Percentiles rank a stretch among this genome's conserved stretches.
phyloP scores from a whole-genome alignment of 2,113 vertebrate species.

The Tetrax tetrax region DNA sequence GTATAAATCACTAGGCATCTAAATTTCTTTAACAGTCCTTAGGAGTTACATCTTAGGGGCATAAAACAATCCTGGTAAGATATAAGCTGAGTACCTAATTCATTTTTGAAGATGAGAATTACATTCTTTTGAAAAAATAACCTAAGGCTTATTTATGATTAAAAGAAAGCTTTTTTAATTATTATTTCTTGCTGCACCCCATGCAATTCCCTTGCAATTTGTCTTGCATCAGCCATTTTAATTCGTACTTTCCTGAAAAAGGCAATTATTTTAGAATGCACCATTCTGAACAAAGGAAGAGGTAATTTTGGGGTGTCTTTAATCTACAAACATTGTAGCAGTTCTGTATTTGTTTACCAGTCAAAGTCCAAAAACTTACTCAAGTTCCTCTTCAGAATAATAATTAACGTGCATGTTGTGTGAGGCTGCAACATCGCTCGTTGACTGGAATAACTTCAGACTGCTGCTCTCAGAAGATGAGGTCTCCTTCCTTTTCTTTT shows the following conservation, averaged over 20 bases:
- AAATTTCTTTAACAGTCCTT: background rate
- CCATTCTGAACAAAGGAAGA: background rate
- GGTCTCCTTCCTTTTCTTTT: conserved; percentile 80
- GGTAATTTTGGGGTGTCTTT: background rate
- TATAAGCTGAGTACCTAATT: background rate
- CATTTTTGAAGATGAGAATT: background rate
- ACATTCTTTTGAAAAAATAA: background rate
- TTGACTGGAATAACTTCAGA: conserved; percentile 83
- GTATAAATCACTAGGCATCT: background rate
- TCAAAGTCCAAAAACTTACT: conserved; percentile 70
- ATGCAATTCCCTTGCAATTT: background rate
- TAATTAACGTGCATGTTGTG: conserved; percentile 51
- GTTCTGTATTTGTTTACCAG: background rate
- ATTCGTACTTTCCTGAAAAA: background rate
- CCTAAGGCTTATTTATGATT: background rate
- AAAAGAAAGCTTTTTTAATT: background rate
- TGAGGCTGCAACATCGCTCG: conserved; percentile 76
- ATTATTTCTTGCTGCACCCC: background rate
- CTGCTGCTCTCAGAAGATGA: conserved; percentile 47
- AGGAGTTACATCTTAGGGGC: background rate
- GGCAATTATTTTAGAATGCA: background rate
- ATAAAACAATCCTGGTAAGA: background rate
- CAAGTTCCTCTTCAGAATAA: conserved; percentile 84
- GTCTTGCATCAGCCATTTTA: background rate
- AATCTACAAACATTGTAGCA: background rate